Evolutionary conservation across 2,797 vertebrate genomes (phyloP), one percentile per base, ranked within the genome.

Genomic region (Poeciliopsis turneri): DNA sequence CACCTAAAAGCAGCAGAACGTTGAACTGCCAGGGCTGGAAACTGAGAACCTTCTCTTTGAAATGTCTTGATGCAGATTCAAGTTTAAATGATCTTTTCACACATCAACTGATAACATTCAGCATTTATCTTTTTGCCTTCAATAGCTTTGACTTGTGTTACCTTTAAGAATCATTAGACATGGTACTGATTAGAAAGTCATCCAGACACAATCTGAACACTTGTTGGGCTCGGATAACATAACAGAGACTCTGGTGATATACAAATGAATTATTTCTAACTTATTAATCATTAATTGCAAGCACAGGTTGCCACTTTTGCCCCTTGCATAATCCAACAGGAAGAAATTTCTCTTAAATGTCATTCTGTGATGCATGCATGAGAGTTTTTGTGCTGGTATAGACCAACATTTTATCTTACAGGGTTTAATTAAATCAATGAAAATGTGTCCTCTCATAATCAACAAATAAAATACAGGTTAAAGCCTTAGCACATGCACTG

Each of bases 221-320:
- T 45, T 81, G 61, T 78, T 79, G 55, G 77, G 76, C n/a, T 12
- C 20, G 13, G 72, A 66, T 78, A 79, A 84, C n/a, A 51, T 20
- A 77, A 64, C 30, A 68, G 25, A 68, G 36, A 68, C 36, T 68
- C 36, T 68, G 20, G 36, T 66, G 10, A 39, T 36, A 66, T 11
- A 11, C 36, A 68, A 41, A 68, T 68, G 5, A 25, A 41, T 39
- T 68, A 23, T 68, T 68, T 68, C 64, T 68, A 41, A 12, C 6
- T 74, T 15, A 59, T 81, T 61, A 74, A 84, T 89, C n/a, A 88
- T 83, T 83, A 28, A 82, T 79, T 66, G 8, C 74, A 20, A 49
- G 53, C 39, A 76, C 77, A 79, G 74, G 69, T 70, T 79, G 66
- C 36, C 76, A 71, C 72, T 47, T 41, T 80, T 72, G 77, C 43